These are phyloP conservation scores for Alligator mississippiensis DNA, from an alignment of 2,113 vertebrate genomes.

Conservation along the genomic window DNA sequence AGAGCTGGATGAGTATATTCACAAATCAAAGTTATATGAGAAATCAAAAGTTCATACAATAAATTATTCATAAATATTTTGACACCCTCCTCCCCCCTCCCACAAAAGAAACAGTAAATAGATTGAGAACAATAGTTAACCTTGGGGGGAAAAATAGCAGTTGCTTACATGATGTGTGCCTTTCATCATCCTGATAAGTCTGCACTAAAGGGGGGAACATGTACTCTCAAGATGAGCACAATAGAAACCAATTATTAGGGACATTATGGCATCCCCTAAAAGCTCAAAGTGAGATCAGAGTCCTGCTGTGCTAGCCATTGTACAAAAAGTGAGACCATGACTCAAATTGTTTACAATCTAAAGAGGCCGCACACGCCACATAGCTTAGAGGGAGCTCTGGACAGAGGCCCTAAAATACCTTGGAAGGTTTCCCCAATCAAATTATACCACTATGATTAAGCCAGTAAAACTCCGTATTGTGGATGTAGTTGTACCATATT, in stretches of 20 bases:
- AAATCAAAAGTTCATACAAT: conserved; percentile 16
- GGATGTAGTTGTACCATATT: background rate
- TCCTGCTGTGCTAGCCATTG: background rate
- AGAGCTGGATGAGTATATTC: conserved; percentile 62
- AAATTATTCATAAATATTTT: conserved; percentile 34
- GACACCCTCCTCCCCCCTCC: background rate
- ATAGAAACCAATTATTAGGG: background rate
- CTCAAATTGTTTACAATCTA: too few species aligned
- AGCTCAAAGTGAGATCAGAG: background rate
- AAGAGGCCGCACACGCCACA: too few species aligned
- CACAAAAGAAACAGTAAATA: background rate
- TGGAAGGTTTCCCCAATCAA: too few species aligned
- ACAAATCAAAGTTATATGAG: conserved; percentile 53
- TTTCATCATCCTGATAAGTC: background rate
- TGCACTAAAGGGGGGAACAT: background rate
- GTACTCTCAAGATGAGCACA: background rate
- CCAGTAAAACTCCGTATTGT: background rate
- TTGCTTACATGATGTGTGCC: background rate
- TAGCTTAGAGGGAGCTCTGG: too few species aligned
- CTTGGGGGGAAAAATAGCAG: background rate
- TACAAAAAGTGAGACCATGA: background rate
- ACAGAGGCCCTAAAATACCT: too few species aligned
- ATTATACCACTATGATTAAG: background rate
- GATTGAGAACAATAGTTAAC: background rate
- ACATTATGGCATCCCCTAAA: background rate